Percentiles rank a stretch among this genome's conserved stretches.
These are phyloP conservation scores for Anhinga anhinga DNA, from an alignment of 2,113 vertebrate genomes.

Conservation along the genomic window DNA sequence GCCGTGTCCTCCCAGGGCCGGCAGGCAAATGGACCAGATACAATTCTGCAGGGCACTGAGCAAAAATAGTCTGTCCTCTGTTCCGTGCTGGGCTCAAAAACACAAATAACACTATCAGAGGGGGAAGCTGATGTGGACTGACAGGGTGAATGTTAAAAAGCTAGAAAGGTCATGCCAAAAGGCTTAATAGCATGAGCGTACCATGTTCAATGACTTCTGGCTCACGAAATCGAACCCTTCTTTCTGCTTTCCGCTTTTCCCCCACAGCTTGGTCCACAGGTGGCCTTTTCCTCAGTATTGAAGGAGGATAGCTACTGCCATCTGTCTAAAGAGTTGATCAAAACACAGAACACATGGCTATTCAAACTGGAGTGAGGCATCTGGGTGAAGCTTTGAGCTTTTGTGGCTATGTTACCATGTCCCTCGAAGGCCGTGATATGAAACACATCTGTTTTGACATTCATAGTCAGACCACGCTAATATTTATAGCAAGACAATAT, in stretches of 20 bases:
- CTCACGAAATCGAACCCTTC: conserved; percentile 88
- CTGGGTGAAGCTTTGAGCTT: neutral
- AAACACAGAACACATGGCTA: neutral
- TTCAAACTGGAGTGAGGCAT: neutral
- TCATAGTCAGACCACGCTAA: neutral
- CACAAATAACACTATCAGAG: neutral
- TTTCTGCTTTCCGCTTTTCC: conserved; percentile 72
- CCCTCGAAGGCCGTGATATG: fast-evolving
- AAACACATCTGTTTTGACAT: neutral
- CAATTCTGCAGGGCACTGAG: neutral
- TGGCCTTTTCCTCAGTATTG: conserved; percentile 84
- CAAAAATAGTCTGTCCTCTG: neutral
- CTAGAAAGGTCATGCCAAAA: neutral
- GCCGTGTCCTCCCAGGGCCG: neutral
- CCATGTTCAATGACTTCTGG: conserved; percentile 83
- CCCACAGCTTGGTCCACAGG: conserved; percentile 19
- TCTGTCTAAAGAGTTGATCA: conserved; percentile 17
- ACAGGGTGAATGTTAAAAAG: neutral
- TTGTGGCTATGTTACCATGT: fast-evolving
- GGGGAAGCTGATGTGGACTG: neutral
- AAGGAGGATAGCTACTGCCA: conserved; percentile 76
- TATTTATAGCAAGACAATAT: neutral
- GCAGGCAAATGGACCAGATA: neutral
- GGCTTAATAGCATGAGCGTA: conserved; percentile 55
- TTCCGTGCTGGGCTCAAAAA: neutral